Conservation (phyloP, 2,888 invertebrate genomes). For the Cyclophora albipunctata region DNA sequence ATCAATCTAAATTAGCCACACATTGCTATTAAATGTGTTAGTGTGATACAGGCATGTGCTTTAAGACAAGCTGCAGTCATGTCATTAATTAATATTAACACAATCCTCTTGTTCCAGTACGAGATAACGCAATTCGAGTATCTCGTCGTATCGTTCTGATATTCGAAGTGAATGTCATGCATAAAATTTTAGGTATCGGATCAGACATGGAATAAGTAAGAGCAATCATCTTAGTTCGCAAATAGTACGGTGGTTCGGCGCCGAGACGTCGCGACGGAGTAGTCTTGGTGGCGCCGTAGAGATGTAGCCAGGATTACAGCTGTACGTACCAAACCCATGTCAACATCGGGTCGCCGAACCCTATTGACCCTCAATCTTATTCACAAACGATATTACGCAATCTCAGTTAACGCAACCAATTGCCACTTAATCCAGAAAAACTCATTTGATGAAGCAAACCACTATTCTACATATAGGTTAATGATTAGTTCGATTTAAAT, state of each 20-base stretch:
- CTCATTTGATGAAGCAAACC: no score
- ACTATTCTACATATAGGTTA: no score
- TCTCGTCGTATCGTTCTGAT: no score
- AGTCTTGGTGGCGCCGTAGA: constrained; percentile 51
- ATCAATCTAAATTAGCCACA: background rate
- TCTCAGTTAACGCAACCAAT: constrained; percentile 5
- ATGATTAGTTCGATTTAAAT: no score
- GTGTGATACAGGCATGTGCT: constrained; percentile 1
- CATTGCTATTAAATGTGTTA: no score
- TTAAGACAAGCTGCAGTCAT: background rate
- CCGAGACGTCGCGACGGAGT: constrained; percentile 44
- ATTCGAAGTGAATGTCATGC: no score
- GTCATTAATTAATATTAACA: background rate
- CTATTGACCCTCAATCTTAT: constrained; percentile 23
- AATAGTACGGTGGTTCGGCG: constrained; percentile 32
- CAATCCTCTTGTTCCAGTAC: background rate
- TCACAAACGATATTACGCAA: constrained; percentile 14
- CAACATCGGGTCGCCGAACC: constrained; percentile 34
- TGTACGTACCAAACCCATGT: constrained; percentile 23
- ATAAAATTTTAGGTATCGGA: no score
- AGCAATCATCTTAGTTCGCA: constrained; percentile 14
- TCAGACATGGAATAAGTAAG: constrained; percentile 10
- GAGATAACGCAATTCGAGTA: no score
- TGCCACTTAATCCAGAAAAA: background rate
- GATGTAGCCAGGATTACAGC: constrained; percentile 35